phyloP scores from a whole-genome alignment of 2,888 invertebrate genomes.

The Oscheius sp. region DNA sequence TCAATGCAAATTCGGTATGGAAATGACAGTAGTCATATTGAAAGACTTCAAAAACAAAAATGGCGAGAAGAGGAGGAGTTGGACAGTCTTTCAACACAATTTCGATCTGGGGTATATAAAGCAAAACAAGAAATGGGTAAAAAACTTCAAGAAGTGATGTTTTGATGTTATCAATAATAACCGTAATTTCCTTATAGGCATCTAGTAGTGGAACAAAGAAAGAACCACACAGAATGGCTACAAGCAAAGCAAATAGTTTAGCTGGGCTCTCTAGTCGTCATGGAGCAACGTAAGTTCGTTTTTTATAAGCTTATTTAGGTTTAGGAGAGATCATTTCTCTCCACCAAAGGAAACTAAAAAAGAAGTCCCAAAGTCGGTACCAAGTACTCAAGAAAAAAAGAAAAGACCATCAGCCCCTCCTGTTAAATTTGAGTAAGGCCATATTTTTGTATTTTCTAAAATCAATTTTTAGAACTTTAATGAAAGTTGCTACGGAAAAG shows the following conservation, averaged over 20 bases:
- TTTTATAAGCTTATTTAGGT: not conserved
- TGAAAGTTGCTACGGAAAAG: slow-evolving; percentile 37
- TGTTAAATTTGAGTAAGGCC: slow-evolving; percentile 43
- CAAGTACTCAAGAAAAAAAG: slow-evolving; percentile 30
- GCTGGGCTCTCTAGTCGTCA: slow-evolving; percentile 48
- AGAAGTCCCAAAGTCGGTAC: slow-evolving; percentile 11
- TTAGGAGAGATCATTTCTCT: slow-evolving; percentile 50
- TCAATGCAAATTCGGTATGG: slow-evolving; percentile 60
- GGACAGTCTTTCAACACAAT: not conserved
- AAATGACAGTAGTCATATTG: slow-evolving; percentile 49
- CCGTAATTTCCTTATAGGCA: slow-evolving; percentile 8
- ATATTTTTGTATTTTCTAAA: not conserved
- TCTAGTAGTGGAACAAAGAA: slow-evolving; percentile 11
- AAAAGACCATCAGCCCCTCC: slow-evolving; percentile 45
- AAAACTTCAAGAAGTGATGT: slow-evolving; percentile 37
- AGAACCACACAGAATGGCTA: slow-evolving; percentile 49
- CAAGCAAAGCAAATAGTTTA: slow-evolving; percentile 52
- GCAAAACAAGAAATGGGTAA: slow-evolving; percentile 45
- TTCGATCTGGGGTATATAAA: slow-evolving; percentile 49
- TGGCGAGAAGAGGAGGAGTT: slow-evolving; percentile 48
- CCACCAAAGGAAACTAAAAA: slow-evolving; percentile 42
- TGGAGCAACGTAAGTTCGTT: slow-evolving; percentile 35
- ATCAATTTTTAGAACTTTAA: slow-evolving; percentile 33
- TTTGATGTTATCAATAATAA: not conserved
- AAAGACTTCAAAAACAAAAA: slow-evolving; percentile 51